Base-by-base conservation (phyloP, 2,888 invertebrate species). In the Dione juno region DNA sequence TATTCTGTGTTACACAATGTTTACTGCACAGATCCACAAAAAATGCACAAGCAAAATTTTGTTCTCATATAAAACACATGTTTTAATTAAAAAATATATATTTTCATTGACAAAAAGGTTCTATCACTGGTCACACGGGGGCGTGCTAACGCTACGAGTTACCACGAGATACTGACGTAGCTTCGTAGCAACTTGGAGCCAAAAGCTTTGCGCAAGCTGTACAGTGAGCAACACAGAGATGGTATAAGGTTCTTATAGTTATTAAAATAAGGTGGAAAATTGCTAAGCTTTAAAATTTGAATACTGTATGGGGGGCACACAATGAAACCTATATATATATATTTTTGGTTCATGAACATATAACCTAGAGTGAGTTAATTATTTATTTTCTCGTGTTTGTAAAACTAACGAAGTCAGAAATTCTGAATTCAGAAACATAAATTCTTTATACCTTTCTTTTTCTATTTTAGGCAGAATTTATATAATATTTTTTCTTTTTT, bases 111-210 rank as follows among this genome's bases (percentile, higher is more conserved):
- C 79, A 82, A 80, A 76, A 79, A 28, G 28, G 78, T 63, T 41
- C 13, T 21, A 41, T 58, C 54, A 70, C 40, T 19, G 66, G 45
- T 28, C 50, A 79, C 83, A 84, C 82, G 84, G 82, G 79, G 74
- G 73, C 84, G 77, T 65, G 80, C 78, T 78, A 70, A 67, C 74
- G 80, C 83, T 82, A 80, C 84, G 82, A 74, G 72, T 59, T 64
- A 14, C 78, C 74, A 83, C 82, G 84, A 84, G 84, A 83, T 77
- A 90, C 90, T 90, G 88, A 86, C 89, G 88, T 89, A 88, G 84
- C 77, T 71, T 71, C 74, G 75, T 74, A 75, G 75, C 76, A 67
- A 77, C 77, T 81, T 82, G 81, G 79, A 81, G 81, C 70, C 67
- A 79, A 79, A 74, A 76, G 80, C 77, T 81, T 83, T 85, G 88